phyloP scores from a whole-genome alignment of 2,888 invertebrate species.

The Crepidodera aurea region DNA sequence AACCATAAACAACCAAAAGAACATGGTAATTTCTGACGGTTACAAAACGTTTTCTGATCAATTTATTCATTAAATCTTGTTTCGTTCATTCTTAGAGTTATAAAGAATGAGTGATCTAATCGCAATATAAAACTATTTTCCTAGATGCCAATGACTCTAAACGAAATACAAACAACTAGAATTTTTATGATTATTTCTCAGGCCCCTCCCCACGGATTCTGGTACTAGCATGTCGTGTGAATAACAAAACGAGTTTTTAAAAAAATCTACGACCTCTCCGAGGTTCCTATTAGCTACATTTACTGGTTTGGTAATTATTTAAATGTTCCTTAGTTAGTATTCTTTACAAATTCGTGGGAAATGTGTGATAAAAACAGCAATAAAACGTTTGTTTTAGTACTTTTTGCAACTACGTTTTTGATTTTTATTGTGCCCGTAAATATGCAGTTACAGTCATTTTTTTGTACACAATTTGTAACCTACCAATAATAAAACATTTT shows the following conservation, averaged over 20 bases:
- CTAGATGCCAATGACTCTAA: constrained; percentile 1
- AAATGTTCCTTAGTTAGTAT: constrained; percentile 5
- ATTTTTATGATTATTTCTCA: constrained; percentile 18
- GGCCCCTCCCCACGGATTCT: constrained; percentile 13
- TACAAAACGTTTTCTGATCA: background rate
- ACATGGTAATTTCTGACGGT: too few species aligned
- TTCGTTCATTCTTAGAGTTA: background rate
- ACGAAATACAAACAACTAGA: constrained; percentile 8
- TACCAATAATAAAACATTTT: too few species aligned
- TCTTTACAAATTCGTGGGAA: constrained; percentile 9
- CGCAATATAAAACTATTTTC: background rate
- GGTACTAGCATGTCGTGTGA: constrained; percentile 9
- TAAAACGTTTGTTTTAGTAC: background rate
- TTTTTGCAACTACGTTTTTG: background rate
- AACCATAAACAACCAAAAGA: too few species aligned
- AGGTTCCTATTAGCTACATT: background rate
- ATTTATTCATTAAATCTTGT: background rate
- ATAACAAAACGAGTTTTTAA: constrained; percentile 19
- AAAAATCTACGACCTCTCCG: background rate
- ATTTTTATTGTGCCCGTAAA: background rate
- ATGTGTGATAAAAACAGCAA: background rate
- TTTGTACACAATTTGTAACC: too few species aligned
- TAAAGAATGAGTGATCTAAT: background rate
- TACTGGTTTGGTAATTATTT: constrained; percentile 7
- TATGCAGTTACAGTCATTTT: too few species aligned